phyloP scores from a whole-genome alignment of 2,888 invertebrate genomes.

The Plusia festucae region DNA sequence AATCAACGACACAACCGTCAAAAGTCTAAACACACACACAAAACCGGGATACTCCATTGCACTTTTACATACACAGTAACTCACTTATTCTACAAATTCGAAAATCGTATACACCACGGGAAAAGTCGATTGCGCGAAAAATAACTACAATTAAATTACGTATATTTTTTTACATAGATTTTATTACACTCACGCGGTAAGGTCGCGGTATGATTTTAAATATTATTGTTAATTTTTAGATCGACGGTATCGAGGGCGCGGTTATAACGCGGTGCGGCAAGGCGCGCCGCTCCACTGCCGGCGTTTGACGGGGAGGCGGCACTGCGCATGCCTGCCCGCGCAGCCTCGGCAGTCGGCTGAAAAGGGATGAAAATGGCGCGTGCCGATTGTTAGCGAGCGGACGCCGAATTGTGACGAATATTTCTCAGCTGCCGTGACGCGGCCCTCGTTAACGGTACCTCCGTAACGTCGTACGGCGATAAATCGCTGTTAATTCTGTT shows the following conservation, averaged over 20 bases:
- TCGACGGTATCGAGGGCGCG: conserved; percentile 68
- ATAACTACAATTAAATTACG: conserved; percentile 45
- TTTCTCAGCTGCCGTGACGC: conserved; percentile 73
- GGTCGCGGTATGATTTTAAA: conserved; percentile 53
- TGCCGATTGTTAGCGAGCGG: conserved; percentile 68
- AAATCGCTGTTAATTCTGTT: conserved; percentile 85
- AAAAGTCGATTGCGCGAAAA: conserved; percentile 49
- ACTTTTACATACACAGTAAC: conserved; percentile 67
- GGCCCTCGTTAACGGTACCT: conserved; percentile 80
- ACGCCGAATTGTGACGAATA: conserved; percentile 75
- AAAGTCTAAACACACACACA: conserved; percentile 71
- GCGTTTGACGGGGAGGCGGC: conserved; percentile 71
- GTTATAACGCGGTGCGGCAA: conserved; percentile 76
- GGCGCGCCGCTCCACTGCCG: conserved; percentile 78
- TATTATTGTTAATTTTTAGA: conserved; percentile 58
- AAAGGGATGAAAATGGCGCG: conserved; percentile 74
- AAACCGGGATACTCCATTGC: conserved; percentile 70
- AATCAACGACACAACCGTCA: conserved; percentile 65
- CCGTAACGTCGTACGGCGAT: conserved; percentile 75
- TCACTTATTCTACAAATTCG: conserved; percentile 62
- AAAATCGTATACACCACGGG: conserved; percentile 65
- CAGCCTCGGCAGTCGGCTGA: conserved; percentile 73
- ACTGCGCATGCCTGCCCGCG: conserved; percentile 86
- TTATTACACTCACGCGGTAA: conserved; percentile 39
- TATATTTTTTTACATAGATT: conserved; percentile 37